phyloP scores from a whole-genome alignment of 2,888 invertebrate genomes.

The Lissocephala sabroskyi region DNA sequence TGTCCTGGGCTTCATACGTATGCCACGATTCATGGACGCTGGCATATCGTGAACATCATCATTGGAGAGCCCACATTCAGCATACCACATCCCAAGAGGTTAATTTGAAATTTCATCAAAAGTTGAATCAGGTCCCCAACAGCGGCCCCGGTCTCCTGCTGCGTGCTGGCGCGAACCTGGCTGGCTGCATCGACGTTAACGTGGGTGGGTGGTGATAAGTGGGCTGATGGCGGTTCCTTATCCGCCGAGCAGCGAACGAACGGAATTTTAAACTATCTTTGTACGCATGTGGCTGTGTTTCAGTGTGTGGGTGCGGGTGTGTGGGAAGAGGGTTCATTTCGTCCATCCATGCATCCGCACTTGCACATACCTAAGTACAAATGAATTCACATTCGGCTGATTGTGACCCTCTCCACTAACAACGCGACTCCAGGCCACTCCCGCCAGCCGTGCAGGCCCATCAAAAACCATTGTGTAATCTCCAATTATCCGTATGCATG shows the following conservation, averaged over 20 bases:
- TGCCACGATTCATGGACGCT: background rate
- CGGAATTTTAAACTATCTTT: conserved; percentile 20
- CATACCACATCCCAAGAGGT: conserved; percentile 15
- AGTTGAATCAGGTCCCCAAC: conserved; percentile 11
- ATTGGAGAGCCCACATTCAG: background rate
- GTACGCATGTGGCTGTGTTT: conserved; percentile 15
- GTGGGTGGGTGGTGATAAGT: too few relatives aligned
- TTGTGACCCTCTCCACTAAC: too few relatives aligned
- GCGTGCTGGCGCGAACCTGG: conserved; percentile 3
- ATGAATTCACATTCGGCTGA: too few relatives aligned
- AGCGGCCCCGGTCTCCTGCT: conserved; percentile 3
- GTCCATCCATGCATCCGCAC: background rate
- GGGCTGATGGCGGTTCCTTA: background rate
- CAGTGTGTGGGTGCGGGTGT: too few relatives aligned
- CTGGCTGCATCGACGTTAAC: conserved; percentile 6
- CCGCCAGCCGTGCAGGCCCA: too few relatives aligned
- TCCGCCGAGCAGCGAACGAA: background rate
- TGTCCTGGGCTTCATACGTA: background rate
- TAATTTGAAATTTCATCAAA: conserved; percentile 24
- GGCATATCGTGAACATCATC: background rate
- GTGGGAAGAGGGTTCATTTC: background rate
- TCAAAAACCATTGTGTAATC: too few relatives aligned
- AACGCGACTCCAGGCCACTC: too few relatives aligned
- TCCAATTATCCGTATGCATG: too few relatives aligned
- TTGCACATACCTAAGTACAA: too few relatives aligned